A percentile compares a stretch with the other conserved stretches of the same genome.
These are phyloP conservation scores for Rynchops niger DNA, from an alignment of 2,113 vertebrate species.

Conservation along the genomic window DNA sequence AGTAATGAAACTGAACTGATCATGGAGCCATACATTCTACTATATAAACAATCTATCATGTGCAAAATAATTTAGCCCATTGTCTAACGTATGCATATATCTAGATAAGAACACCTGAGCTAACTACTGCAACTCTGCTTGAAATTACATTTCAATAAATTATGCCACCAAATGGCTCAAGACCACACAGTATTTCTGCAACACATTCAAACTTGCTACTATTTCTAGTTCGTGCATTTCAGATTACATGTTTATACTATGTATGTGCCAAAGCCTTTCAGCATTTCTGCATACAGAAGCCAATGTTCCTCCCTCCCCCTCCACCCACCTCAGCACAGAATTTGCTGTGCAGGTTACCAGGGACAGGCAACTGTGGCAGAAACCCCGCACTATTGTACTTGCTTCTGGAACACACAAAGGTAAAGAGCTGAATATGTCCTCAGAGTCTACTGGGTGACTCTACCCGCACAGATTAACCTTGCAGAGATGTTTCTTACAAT, in stretches of 20 bases:
- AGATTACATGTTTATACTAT: accelerated
- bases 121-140: background rate
- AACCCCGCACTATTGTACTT: background rate
- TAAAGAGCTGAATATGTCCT: background rate
- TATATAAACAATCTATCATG: background rate
- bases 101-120: background rate
- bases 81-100: background rate
- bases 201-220: background rate
- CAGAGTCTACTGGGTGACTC: background rate
- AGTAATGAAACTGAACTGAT: background rate
- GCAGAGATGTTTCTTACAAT: background rate
- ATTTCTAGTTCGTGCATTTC: background rate
- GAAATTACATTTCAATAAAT: background rate
- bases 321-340: background rate
- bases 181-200: background rate
- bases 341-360: background rate
- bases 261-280: background rate
- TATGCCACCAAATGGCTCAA: background rate
- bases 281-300: background rate
- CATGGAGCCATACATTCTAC: background rate
- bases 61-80: background rate
- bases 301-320: background rate
- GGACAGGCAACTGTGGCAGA: background rate
- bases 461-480: background rate
- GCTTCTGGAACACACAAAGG: background rate